Evolutionary conservation across 2,797 vertebrate species (phyloP), one percentile per base, ranked within the genome.

Genomic region (Hephaestus fuliginosus): DNA sequence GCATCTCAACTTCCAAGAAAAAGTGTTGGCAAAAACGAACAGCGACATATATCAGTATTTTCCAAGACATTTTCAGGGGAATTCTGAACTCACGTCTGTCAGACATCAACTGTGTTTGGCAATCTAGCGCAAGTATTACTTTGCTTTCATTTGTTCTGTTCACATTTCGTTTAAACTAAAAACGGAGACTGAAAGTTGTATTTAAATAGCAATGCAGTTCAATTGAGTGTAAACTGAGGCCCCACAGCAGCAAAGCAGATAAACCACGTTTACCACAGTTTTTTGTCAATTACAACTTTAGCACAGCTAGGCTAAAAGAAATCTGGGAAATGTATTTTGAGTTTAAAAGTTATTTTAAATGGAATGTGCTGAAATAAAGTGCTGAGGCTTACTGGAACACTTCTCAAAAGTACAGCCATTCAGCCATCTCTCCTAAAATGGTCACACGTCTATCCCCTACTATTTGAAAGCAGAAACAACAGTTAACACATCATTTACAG

Each of bases 321-420:
- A 4, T 11, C 49, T 63, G 46, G 57, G 55, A 46, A 60, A 30
- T 70, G 13, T 60, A 58, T n/a, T 43, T 61, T 61, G 12, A 51
- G 8, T 30, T 64, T 33, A 5, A 39, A 67, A 39, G 12, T 14
- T 4, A 39, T 10, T 52, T 22, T 12, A 3, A 56, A 56, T 57
- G 11, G 3, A 22, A 25, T 39, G 39, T n/a, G 43, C 5, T 43
- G 36, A 43, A 43, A 44, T 53, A 51, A 44, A 18, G 7, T 25
- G 7, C 65, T 33, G 14, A 46, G 55, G 3, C 28, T 64, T 36
- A 56, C 12, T 4, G 5, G 14, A 28, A 67, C 9, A 22, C 22
- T 17, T 67, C 46, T 33, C 12, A 28, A 20, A 22, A 44, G 53
- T 2, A 55, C 55, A 74, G 25, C 1, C 10, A 48, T n/a, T 15